Percentiles rank a stretch among this genome's conserved stretches.
Conservation (phyloP, 1,140 invertebrate genomes). For the Acarapis woodi region DNA sequence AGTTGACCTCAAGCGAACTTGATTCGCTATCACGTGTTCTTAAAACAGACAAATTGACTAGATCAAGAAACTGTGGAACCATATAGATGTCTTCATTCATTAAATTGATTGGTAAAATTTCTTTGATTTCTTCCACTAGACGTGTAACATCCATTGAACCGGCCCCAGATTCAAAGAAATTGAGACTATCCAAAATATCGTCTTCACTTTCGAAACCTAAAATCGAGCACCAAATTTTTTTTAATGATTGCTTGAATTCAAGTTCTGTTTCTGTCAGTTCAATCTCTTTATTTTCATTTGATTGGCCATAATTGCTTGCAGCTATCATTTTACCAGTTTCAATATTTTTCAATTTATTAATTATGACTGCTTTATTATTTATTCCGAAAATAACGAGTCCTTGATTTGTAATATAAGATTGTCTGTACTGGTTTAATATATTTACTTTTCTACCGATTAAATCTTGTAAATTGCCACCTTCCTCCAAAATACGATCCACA, state of each 20-base stretch:
- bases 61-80: constrained; percentile 58
- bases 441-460: no score
- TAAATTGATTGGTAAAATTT: constrained; percentile 24
- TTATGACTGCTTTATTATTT: constrained; percentile 37
- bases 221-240: constrained; percentile 51
- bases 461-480: no score
- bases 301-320: constrained; percentile 42
- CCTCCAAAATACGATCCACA: no score
- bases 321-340: constrained; percentile 44
- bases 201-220: constrained; percentile 44
- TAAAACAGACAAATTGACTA: constrained; percentile 31
- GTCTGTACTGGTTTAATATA: no score
- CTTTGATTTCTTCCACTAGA: constrained; percentile 68
- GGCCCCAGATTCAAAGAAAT: constrained; percentile 70
- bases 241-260: constrained; percentile 24
- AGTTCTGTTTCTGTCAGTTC: constrained; percentile 43
- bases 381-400: constrained; percentile 47
- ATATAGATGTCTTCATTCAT: constrained; percentile 77
- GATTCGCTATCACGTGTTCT: constrained; percentile 24
- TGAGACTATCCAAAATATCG: no score
- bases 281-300: constrained; percentile 1
- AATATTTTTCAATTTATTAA: constrained; percentile 5
- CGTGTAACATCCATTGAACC: constrained; percentile 88
- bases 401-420: no score
- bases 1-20: constrained; percentile 23